Base-by-base conservation (phyloP, 2,797 vertebrate genomes). In the Eulemur coronatus region DNA sequence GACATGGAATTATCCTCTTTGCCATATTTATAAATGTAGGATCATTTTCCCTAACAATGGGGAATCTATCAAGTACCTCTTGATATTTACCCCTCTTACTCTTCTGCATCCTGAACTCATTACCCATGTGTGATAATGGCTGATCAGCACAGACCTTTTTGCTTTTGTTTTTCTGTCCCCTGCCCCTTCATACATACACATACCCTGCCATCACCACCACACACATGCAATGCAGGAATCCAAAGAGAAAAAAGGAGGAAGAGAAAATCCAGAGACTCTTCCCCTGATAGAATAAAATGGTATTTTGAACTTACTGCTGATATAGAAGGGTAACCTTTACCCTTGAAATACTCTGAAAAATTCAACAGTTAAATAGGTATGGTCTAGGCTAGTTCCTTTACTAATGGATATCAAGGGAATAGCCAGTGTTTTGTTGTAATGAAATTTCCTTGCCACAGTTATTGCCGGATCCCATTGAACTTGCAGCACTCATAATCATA, bases 301-400 rank as follows among this genome's bases (percentile, higher is more conserved):
- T 43, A 43, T 50, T 13, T 84, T 57, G 50, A 59, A 78, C 48
- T 88, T 76, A 30, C 11, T 59, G 20, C 78, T 63, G 20, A 69
- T 50, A 15, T 3, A 43, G 35, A 67, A 95, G 18, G 14, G 57
- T 59, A 18, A 78, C 8, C 24, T 97, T 86, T 59, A 38, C 65
- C 41, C 93, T 94, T 76, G 46, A 91, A 80, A 75, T 70, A 69
- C 33, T 72, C 41, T 97, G 46, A 12, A 87, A 80, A 84, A 43
- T 65, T 81, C 78, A 24, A n/a, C 70, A 41, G 13, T 22, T 48
- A 14, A 65, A 17, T 50, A 75, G 67, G 7, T 52, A 33, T 15
- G 22, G 28, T 94, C 78, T 55, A 35, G 20, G 12, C 22, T 46
- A 82, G 30, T 72, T 92, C 28, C 61, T 30, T 85, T 65, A 65